These are phyloP conservation scores for Ellobium chinense DNA, from an alignment of 2,888 invertebrate species.

Conservation along the genomic window DNA sequence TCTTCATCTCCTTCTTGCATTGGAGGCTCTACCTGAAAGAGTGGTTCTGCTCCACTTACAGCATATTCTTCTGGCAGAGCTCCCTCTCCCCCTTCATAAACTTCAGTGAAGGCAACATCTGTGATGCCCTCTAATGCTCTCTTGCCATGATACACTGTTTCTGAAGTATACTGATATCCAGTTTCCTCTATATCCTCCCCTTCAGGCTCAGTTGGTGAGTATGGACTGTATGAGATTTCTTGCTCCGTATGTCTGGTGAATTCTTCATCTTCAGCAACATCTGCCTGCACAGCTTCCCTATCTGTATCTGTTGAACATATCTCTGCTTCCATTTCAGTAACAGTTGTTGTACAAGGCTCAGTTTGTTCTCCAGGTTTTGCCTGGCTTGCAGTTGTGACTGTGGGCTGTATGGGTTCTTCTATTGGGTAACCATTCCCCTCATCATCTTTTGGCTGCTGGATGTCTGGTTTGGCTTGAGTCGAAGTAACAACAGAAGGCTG, in stretches of 20 bases:
- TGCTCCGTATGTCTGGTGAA: background rate
- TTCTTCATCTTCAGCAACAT: constrained; percentile 7
- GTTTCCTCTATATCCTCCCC: constrained; percentile 10
- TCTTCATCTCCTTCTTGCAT: constrained; percentile 41
- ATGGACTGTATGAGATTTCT: constrained; percentile 1
- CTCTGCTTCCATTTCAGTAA: background rate
- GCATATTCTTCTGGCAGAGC: constrained; percentile 25
- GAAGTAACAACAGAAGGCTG: constrained; percentile 23
- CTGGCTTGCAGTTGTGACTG: constrained; percentile 15
- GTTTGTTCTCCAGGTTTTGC: constrained; percentile 1
- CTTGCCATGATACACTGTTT: constrained; percentile 64
- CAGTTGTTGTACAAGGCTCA: background rate
- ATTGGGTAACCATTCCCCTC: constrained; percentile 22
- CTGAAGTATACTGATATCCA: constrained; percentile 7
- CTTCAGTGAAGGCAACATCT: constrained; percentile 20
- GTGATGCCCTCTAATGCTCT: constrained; percentile 57
- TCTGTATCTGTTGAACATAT: background rate
- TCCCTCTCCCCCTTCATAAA: constrained; percentile 34
- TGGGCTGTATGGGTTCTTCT: constrained; percentile 42
- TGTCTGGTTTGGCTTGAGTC: constrained; percentile 38
- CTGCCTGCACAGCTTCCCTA: background rate
- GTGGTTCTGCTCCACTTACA: constrained; percentile 35
- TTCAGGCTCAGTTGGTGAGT: background rate
- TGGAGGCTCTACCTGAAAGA: constrained; percentile 39
- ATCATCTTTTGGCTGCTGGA: constrained; percentile 39